Percentiles rank a stretch among this genome's conserved stretches.
phyloP scores from a whole-genome alignment of 2,113 vertebrate genomes.

The Daubentonia madagascariensis region DNA sequence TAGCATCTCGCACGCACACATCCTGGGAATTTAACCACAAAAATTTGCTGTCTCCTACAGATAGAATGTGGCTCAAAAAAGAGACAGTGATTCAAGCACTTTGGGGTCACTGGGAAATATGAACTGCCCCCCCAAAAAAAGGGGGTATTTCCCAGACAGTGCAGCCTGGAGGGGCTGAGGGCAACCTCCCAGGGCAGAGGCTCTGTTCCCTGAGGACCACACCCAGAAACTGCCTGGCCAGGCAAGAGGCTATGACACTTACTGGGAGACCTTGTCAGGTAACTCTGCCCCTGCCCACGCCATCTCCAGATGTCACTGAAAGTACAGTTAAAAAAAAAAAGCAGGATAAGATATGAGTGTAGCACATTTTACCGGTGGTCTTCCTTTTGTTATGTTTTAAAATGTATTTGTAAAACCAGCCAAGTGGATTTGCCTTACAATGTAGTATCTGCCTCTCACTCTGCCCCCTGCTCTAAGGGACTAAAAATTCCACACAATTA shows the following conservation, averaged over 20 bases:
- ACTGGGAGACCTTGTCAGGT: neutral
- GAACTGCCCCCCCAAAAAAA: constrained; percentile 28
- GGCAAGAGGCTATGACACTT: neutral
- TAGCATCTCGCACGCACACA: neutral
- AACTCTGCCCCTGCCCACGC: neutral
- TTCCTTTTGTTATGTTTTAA: neutral
- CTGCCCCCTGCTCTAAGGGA: neutral
- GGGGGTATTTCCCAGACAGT: neutral
- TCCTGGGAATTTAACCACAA: constrained; percentile 15
- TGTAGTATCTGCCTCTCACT: neutral
- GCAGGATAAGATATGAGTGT: neutral
- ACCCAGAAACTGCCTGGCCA: neutral
- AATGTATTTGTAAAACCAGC: neutral
- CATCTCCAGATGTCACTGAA: neutral
- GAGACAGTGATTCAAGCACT: constrained; percentile 38
- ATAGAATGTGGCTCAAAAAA: constrained; percentile 51
- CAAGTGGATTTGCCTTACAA: neutral
- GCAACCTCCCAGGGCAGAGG: neutral
- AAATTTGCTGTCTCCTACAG: constrained; percentile 38
- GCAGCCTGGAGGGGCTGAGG: neutral
- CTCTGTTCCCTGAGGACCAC: neutral
- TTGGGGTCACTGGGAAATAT: constrained; percentile 53
- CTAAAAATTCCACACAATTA: neutral
- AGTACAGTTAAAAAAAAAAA: neutral
- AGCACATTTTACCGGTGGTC: neutral